A percentile compares a stretch with the other conserved stretches of the same genome.
Conservation (phyloP, 2,888 invertebrate genomes). For the Sialis lutaria region DNA sequence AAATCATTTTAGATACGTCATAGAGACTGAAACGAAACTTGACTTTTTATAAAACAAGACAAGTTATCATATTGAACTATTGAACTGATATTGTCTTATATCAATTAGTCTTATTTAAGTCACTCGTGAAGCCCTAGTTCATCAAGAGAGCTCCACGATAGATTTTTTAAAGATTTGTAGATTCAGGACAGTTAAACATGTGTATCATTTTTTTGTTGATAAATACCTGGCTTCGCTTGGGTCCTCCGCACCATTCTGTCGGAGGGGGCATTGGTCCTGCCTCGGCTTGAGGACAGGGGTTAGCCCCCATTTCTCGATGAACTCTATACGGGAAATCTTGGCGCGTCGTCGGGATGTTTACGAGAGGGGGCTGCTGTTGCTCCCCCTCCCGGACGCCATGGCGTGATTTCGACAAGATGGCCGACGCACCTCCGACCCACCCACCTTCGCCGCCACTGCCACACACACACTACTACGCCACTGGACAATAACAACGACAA, state of each 20-base stretch:
- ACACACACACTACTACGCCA: too few relatives aligned
- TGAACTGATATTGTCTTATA: neutral
- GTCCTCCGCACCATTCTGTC: slow-evolving; percentile 48
- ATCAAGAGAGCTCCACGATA: neutral
- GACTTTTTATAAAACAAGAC: too few relatives aligned
- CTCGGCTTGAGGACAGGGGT: slow-evolving; percentile 94
- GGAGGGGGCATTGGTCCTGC: slow-evolving; percentile 76
- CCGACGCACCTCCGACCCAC: neutral
- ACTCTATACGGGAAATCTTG: slow-evolving; percentile 96
- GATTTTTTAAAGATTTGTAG: neutral
- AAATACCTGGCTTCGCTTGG: slow-evolving; percentile 52
- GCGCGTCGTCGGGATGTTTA: slow-evolving; percentile 40
- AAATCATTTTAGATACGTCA: too few relatives aligned
- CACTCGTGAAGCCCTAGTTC: neutral
- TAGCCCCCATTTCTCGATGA: slow-evolving; percentile 95
- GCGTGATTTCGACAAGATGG: slow-evolving; percentile 18
- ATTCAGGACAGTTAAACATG: neutral
- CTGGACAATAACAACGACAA: too few relatives aligned
- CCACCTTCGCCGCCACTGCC: neutral
- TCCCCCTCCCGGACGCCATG: slow-evolving; percentile 46
- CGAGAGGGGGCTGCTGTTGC: slow-evolving; percentile 36
- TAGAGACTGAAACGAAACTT: too few relatives aligned
- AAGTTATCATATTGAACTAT: too few relatives aligned
- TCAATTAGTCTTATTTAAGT: neutral
- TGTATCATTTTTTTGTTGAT: neutral